Base-by-base conservation (phyloP, 2,888 invertebrate genomes). In the Nomada fabriciana region DNA sequence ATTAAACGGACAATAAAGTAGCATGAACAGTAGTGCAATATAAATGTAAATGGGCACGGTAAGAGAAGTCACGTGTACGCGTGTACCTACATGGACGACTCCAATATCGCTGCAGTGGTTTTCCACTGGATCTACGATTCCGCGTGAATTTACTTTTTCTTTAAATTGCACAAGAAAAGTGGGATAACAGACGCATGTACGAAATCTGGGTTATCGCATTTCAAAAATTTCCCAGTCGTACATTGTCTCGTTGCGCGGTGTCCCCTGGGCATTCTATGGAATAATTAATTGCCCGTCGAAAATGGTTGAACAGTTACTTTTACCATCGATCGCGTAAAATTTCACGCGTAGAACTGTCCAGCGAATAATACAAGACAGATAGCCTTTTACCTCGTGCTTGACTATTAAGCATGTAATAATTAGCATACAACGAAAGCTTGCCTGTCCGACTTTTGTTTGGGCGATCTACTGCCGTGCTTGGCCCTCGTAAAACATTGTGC, bases 41-140 rank as follows among this genome's bases (percentile, higher is more conserved):
- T 70, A 70, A 78, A 80, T 80, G 71, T 78, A 80, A 79, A 80
- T 80, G 65, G 53, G 59, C 57, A 61, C 77, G 20, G 55, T 36
- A 5, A 7, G 36, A 36, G 7, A 36, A 36, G 36, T 36, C 29
- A 29, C 29, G 29, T 29, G 29, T 29, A 29, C 36, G 7, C 36
- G 7, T 36, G 36, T 36, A 36, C 36, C 1, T 7, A 36, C 36
- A 7, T 7, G 36, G 36, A 36, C 7, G 36, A 36, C 36, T 7
- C 7, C 36, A 36, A 36, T 36, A 36, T 36, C 36, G 36, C 36
- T 1, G 36, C 36, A 7, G n/a, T 10, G 43, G 23, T 47, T 42
- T 50, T 42, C 9, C 43, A 25, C 25, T 23, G n/a, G 18, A 4
- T 60, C 13, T 2, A 23, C n/a, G 20, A 1, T 25, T 50, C 47